Percentiles rank a stretch among this genome's conserved stretches.
These are phyloP conservation scores for Geopemphigus sp. DNA, from an alignment of 1,140 invertebrate genomes.

Conservation along the genomic window DNA sequence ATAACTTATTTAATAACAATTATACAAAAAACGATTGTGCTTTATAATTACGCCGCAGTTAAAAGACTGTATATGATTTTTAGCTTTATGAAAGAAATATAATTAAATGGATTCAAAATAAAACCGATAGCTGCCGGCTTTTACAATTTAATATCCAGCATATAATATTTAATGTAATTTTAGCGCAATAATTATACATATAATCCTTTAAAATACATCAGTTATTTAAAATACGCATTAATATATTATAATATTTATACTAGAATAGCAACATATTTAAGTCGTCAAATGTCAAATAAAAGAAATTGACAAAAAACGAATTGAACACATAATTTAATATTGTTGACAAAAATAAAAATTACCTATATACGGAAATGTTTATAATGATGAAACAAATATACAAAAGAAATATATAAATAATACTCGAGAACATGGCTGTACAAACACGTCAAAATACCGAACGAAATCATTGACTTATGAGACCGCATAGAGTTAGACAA, in stretches of 20 bases:
- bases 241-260: neutral
- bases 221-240: neutral
- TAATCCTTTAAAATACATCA: neutral
- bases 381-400: neutral
- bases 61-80: neutral
- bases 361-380: neutral
- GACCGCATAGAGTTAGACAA: slow-evolving; percentile 34
- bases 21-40: neutral
- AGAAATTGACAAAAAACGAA: neutral
- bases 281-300: neutral
- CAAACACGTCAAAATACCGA: slow-evolving; percentile 7
- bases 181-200: neutral
- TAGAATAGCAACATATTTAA: neutral
- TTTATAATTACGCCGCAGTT: neutral
- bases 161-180: slow-evolving; percentile 1
- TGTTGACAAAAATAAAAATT: neutral
- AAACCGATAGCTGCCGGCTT: neutral
- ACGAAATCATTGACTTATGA: slow-evolving; percentile 30
- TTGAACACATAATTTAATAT: slow-evolving; percentile 3
- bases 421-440: neutral
- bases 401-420: neutral
- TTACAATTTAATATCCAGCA: neutral
- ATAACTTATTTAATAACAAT: too few species aligned
- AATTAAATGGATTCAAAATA: neutral
- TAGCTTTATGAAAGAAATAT: neutral